These are phyloP conservation scores for Eubasilissa splendida DNA, from an alignment of 2,888 invertebrate genomes.

Conservation along the genomic window DNA sequence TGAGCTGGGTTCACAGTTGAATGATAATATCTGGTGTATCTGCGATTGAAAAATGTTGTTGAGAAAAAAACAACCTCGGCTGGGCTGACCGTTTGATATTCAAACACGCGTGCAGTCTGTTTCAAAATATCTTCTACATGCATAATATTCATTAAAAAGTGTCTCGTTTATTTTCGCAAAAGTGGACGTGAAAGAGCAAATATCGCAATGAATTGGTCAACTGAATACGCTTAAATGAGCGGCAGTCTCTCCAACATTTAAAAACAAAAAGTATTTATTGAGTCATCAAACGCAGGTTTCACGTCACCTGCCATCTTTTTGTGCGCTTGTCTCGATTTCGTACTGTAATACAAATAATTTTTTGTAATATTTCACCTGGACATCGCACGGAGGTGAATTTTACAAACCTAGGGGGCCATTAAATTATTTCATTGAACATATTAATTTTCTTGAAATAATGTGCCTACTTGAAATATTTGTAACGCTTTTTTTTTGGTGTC, in stretches of 20 bases:
- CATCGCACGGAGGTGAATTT: too few species aligned
- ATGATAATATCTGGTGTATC: too few species aligned
- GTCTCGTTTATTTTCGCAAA: slow-evolving; percentile 34
- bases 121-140: slow-evolving; percentile 4
- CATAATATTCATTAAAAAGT: slow-evolving; percentile 13
- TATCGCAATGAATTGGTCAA: slow-evolving; percentile 15
- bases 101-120: neutral
- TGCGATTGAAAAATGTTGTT: too few species aligned
- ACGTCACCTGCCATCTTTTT: too few species aligned
- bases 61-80: neutral
- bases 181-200: slow-evolving; percentile 8
- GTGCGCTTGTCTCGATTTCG: too few species aligned
- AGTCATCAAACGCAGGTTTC: neutral
- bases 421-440: too few species aligned
- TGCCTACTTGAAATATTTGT: too few species aligned
- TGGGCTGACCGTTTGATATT: neutral
- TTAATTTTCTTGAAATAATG: too few species aligned
- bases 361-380: too few species aligned
- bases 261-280: neutral
- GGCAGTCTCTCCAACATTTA: neutral
- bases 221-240: neutral
- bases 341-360: too few species aligned
- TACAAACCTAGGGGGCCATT: too few species aligned
- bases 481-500: too few species aligned
- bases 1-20: neutral